Evolutionary conservation across 2,888 invertebrate genomes (phyloP), one percentile per base, ranked within the genome.

Genomic region (Physocephala rufipes): DNA sequence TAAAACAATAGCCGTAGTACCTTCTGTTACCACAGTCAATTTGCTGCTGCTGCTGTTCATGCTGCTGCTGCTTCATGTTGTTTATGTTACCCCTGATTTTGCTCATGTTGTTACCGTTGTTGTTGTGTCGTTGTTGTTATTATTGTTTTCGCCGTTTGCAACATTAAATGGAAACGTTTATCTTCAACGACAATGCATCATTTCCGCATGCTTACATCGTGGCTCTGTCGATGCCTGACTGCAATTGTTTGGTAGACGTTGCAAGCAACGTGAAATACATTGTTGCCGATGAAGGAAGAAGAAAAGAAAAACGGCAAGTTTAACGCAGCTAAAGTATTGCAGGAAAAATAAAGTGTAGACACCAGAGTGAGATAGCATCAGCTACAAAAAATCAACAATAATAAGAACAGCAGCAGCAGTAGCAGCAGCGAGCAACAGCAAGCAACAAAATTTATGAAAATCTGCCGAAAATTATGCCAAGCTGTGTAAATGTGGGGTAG

Each of bases 311-410:
- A 7, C 55, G 1, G 12, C 19, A 19, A 53, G 55, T 36, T n/a
- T 36, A 36, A 36, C 36, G 36, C 4, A 36, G 9, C 36, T 7
- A 36, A 36, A 9, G 36, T 36, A 36, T 9, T 9, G 9, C 4
- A 36, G 9, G 30, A 62, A 43, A 51, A 36, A 61, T 30, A 62
- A 61, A 68, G 45, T n/a, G n/a, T n/a, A n/a, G n/a, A n/a, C n/a
- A n/a, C n/a, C n/a, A n/a, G n/a, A n/a, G n/a, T n/a, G n/a, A n/a
- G n/a, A n/a, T n/a, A n/a, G n/a, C n/a, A n/a, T n/a, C 68, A 61
- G 47, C 61, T 62, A 62, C 71, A 74, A 77, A 72, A 70, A 71
- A 74, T 76, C 73, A 74, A 62, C 68, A 71, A 67, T 21, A 67
- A 67, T 5, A 65, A 36, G 15, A 21, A 43, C 2, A 66, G 55